phyloP scores from a whole-genome alignment of 2,888 invertebrate species.

The Eupeodes luniger region DNA sequence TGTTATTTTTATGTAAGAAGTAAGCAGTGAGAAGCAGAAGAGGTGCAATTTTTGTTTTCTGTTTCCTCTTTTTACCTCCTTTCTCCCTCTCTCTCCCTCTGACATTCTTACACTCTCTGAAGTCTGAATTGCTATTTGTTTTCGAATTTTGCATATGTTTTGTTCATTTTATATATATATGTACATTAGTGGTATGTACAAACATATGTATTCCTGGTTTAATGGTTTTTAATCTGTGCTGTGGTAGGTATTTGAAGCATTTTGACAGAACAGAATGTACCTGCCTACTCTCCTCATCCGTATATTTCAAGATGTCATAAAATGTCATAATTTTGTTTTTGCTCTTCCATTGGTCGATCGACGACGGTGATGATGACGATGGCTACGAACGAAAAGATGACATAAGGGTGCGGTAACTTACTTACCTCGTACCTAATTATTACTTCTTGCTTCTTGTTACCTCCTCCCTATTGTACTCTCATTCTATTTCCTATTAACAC shows the following conservation, averaged over 20 bases:
- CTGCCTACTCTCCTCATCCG: slow-evolving; percentile 26
- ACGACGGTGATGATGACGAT: too few relatives aligned
- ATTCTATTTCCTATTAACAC: slow-evolving; percentile 9
- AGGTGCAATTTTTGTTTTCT: slow-evolving; percentile 54
- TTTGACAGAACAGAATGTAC: slow-evolving; percentile 14
- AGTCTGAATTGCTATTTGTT: slow-evolving; percentile 52
- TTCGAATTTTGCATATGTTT: slow-evolving; percentile 53
- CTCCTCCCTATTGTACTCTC: slow-evolving; percentile 41
- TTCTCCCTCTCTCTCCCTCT: slow-evolving; percentile 11
- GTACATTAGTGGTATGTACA: not conserved
- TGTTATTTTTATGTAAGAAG: slow-evolving; percentile 53
- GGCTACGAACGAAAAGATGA: not conserved
- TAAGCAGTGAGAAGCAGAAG: slow-evolving; percentile 21
- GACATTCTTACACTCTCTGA: slow-evolving; percentile 48
- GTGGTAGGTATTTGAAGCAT: slow-evolving; percentile 47
- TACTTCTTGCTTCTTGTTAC: slow-evolving; percentile 27
- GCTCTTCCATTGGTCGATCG: slow-evolving; percentile 51
- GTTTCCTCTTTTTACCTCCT: slow-evolving; percentile 30
- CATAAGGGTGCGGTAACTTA: slow-evolving; percentile 58
- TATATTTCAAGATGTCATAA: slow-evolving; percentile 38
- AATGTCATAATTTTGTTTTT: slow-evolving; percentile 52
- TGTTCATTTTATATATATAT: slow-evolving; percentile 6
- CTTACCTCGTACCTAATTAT: slow-evolving; percentile 17
- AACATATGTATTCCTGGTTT: not conserved
- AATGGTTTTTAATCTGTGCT: slow-evolving; percentile 43